phyloP scores from a whole-genome alignment of 2,888 invertebrate genomes.

The Drosophila anceps region DNA sequence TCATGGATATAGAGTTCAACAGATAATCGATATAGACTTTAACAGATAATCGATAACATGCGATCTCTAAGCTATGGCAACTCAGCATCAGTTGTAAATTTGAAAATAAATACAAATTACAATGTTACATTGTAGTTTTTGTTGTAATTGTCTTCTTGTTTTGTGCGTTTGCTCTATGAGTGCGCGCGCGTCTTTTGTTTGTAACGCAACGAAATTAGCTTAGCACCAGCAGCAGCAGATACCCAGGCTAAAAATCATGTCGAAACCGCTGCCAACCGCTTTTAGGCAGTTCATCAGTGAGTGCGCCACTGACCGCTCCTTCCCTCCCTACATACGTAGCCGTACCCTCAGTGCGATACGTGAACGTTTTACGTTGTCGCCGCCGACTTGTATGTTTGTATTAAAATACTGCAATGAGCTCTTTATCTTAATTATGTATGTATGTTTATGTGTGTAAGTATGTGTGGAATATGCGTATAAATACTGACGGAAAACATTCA shows the following conservation, averaged over 20 bases:
- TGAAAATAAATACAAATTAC: slow-evolving; percentile 42
- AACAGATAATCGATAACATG: no score
- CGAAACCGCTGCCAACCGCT: slow-evolving; percentile 50
- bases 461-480: slow-evolving; percentile 39
- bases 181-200: slow-evolving; percentile 47
- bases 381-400: slow-evolving; percentile 54
- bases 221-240: no score
- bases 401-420: slow-evolving; percentile 72
- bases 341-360: slow-evolving; percentile 22
- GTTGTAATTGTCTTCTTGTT: no score
- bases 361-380: slow-evolving; percentile 53
- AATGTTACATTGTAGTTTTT: no score
- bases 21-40: no score
- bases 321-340: neutral
- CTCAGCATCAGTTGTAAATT: no score
- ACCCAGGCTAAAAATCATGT: slow-evolving; percentile 60
- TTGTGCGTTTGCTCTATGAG: slow-evolving; percentile 21
- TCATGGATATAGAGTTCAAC: no score
- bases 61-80: no score
- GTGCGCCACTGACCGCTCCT: neutral
- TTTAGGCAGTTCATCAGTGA: slow-evolving; percentile 51
- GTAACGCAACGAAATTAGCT: slow-evolving; percentile 56
- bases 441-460: neutral
- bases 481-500: slow-evolving; percentile 56
- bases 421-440: slow-evolving; percentile 57